Evolutionary conservation across 2,888 invertebrate genomes (phyloP), one percentile per base, ranked within the genome.

Genomic region (Lasioglossum calceatum): DNA sequence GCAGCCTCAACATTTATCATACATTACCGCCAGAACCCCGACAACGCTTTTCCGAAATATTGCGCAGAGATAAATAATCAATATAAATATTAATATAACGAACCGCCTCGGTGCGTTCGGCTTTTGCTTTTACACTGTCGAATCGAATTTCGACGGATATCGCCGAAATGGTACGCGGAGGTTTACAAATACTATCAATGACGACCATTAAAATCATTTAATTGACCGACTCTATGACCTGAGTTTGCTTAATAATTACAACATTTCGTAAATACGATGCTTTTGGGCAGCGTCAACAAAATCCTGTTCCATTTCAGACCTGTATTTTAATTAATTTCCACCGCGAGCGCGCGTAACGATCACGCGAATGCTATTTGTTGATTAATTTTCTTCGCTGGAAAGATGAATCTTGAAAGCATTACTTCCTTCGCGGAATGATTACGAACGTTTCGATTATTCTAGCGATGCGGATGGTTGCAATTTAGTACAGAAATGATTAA

Each of bases 291-390:
- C 23, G 10, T 4, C 36, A 39, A 39, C 39, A 39, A 70, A n/a
- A 70, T 70, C 23, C 39, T 12, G 12, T 3, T 4, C 36, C 10
- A 4, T 23, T 39, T 4, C 39, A 42, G n/a, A 19, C 42, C 44
- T 64, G 7, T 36, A 23, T 61, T 81, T 71, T 50, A 76, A 80
- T 80, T 80, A 80, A 80, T 61, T 76, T 64, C 2, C 19, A 32
- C 39, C 19, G 16, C 4, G 16, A 47, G 27, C n/a, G 23, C n/a
- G 27, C 16, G 36, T 7, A 42, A 54, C 12, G 47, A n/a, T 42
- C 42, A 8, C 0, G 8, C 4, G 14, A 39, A 70, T 19, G 19
- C 39, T 19, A 23, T 23, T 23, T 23, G 67, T 39, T 39, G 36
- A 70, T 70, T 70, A 39, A 70, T 39, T 23, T 70, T 39, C 70